Evolutionary conservation across 2,888 invertebrate genomes (phyloP), one percentile per base, ranked within the genome.

Genomic region (Macrosoma leucophasiata): DNA sequence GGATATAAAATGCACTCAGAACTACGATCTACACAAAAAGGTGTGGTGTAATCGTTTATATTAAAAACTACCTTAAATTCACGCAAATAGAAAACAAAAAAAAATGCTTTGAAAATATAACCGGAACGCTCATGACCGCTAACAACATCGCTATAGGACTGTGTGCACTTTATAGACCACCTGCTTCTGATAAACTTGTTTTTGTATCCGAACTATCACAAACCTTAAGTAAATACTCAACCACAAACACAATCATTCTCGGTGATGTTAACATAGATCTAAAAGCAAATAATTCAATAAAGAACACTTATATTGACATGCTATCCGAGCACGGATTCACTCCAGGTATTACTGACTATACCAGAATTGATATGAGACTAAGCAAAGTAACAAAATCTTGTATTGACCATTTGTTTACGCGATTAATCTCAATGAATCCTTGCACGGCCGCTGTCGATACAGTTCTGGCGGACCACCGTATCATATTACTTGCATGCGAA

Each of bases 241-340:
- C 7, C 9, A 13, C 15, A n/a, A 21, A 15, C 11, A 13, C 7
- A 21, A 27, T 26, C 13, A 17, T 32, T 14, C 14, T 32, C 7
- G 32, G 32, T 11, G 32, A 32, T 12, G 17, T 13, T 5, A 32
- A 32, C 18, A 24, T 32, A 13, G 25, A 32, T 9, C 11, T 32
- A 17, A 32, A 34, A 26, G 11, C 9, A 7, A 21, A 9, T 7
- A 29, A 15, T n/a, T 13, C 30, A 12, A 25, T 14, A 11, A 30
- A 8, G 17, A 15, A 26, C 4, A 20, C 20, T n/a, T 36, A 36
- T 21, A 3, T 28, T 8, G 24, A 36, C 4, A 12, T 29, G 11
- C n/a, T 36, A n/a, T n/a, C n/a, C n/a, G n/a, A n/a, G n/a, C n/a
- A 8, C 29, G 29, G 35, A 21, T 13, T 33, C 13, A 33, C 17